Base-by-base conservation (phyloP, 2,888 invertebrate genomes). In the Trichogramma dendrolimi region DNA sequence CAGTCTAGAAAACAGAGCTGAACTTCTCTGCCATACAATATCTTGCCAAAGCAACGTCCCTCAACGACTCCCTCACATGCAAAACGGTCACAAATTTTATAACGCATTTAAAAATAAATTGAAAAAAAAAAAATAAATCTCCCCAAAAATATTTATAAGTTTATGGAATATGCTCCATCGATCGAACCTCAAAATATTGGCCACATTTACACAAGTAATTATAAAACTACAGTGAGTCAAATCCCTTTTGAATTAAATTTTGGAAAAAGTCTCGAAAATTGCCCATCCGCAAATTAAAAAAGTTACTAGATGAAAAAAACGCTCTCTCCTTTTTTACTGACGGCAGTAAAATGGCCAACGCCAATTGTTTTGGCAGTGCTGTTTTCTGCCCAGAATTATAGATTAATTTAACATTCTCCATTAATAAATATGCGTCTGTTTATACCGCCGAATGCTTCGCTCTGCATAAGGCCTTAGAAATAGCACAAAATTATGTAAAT, bases 381-480 rank as follows among this genome's bases (percentile, higher is more conserved):
- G 8, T 55, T 4, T 39, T 5, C 38, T 60, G 49, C 14, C 55
- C 55, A 1, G 41, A 55, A 40, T 10, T 56, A 4, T n/a, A 61
- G 8, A 38, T 55, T 4, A 38, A 55, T 6, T n/a, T 41, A 4
- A 48, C 6, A 27, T 40, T 41, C 14, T 40, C 49, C 3, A 38
- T 61, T 5, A 14, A 47, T 27, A 46, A 10, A 8, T 39, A 50
- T 7, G 55, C 51, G 4, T 61, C 55, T 39, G 8, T 61, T 5
- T 56, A 40, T 5, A 54, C 59, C 5, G 55, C 54, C 4, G 53
- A 59, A 14, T 59, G 59, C 40, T 39, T 47, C 7, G 53, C 59
- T 8, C 8, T 59, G 6, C 10, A 51, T 40, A 46, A 44, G 1
- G 59, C 53, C 5, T 44, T 59, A n/a, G 47, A 59, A n/a, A 7